These are phyloP conservation scores for Tetramorium parvispinum DNA, from an alignment of 1,140 invertebrate species.

Conservation along the genomic window DNA sequence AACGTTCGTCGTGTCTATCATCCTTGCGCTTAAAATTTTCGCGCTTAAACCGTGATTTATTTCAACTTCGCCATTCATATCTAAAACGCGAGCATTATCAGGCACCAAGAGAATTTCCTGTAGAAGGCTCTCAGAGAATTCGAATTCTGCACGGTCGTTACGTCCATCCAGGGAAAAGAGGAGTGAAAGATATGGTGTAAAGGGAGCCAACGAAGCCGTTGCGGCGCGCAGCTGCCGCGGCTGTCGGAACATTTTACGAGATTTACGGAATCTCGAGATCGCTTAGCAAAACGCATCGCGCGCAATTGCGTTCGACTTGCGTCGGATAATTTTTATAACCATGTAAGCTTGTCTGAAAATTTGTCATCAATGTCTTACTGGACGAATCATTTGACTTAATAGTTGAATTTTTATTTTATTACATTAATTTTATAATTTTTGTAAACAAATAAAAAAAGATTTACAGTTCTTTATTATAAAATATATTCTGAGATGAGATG, in stretches of 20 bases:
- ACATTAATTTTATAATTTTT: neutral
- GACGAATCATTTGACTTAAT: neutral
- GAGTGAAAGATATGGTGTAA: constrained; percentile 36
- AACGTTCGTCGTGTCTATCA: constrained; percentile 12
- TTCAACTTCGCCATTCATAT: constrained; percentile 8
- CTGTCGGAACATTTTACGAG: constrained; percentile 57
- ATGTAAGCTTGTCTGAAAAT: neutral
- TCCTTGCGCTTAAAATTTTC: neutral
- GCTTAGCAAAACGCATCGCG: constrained; percentile 1
- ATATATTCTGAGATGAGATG: neutral
- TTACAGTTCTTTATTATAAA: neutral
- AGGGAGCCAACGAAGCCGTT: constrained; percentile 38
- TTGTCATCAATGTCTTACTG: neutral
- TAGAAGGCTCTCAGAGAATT: constrained; percentile 22
- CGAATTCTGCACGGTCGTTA: constrained; percentile 41
- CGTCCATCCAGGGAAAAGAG: constrained; percentile 35
- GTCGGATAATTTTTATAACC: constrained; percentile 37
- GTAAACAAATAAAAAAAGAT: neutral
- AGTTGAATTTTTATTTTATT: neutral
- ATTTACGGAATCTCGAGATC: constrained; percentile 48
- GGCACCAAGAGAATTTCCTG: constrained; percentile 20
- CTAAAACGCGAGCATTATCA: constrained; percentile 18
- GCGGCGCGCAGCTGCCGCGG: constrained; percentile 27
- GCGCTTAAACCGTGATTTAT: constrained; percentile 21
- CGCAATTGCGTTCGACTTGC: constrained; percentile 8